These are phyloP conservation scores for Pogonocichla stellata DNA, from an alignment of 2,113 vertebrate species.

Conservation along the genomic window DNA sequence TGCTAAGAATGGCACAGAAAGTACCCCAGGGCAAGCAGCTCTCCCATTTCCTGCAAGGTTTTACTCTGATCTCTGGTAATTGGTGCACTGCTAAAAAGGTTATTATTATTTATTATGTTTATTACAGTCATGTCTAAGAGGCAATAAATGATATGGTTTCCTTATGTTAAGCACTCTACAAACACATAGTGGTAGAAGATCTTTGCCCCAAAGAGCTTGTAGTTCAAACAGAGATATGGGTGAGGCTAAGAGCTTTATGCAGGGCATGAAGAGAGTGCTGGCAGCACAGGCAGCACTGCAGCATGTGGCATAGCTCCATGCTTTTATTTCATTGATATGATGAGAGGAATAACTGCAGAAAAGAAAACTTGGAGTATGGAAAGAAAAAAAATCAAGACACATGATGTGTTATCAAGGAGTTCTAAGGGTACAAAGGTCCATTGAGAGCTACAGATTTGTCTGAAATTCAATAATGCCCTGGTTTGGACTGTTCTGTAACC, in stretches of 20 bases:
- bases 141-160: neutral
- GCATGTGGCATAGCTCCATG: neutral
- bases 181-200: neutral
- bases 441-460: neutral
- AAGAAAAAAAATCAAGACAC: neutral
- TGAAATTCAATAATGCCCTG: neutral
- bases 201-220: neutral
- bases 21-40: neutral
- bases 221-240: neutral
- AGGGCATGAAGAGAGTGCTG: neutral
- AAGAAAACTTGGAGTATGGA: neutral
- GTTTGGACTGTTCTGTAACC: neutral
- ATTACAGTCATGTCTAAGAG: slow-evolving; percentile 7
- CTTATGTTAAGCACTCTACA: neutral
- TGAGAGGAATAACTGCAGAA: neutral
- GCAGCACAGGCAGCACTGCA: neutral
- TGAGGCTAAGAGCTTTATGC: neutral
- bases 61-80: slow-evolving; percentile 51
- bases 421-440: neutral
- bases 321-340: neutral
- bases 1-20: slow-evolving; percentile 27
- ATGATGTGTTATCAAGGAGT: neutral
- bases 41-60: slow-evolving; percentile 36
- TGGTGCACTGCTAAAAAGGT: neutral
- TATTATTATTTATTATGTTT: slow-evolving; percentile 49